phyloP scores from a whole-genome alignment of 2,797 vertebrate species.

The Lepus oiostolus region DNA sequence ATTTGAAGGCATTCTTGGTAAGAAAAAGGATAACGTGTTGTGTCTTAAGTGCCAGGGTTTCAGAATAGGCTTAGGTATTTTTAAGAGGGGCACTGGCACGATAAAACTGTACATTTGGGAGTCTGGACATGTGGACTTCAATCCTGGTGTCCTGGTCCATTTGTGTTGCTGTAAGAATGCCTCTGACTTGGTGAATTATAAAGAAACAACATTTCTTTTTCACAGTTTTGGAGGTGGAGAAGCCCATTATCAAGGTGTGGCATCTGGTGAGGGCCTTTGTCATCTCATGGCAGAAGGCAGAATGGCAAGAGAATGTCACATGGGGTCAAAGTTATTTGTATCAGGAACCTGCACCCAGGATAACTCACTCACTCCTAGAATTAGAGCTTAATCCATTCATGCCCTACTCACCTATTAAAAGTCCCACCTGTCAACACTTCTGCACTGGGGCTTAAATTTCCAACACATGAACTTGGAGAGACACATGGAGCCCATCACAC shows the following conservation, averaged over 20 bases:
- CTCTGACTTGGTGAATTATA: not conserved
- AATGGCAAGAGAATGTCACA: not conserved
- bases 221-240: not conserved
- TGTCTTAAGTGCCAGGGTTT: not conserved
- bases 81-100: not conserved
- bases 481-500: not conserved
- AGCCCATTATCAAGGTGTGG: not conserved
- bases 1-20: not conserved
- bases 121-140: not conserved
- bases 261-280: not conserved
- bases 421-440: not conserved
- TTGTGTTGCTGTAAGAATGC: not conserved
- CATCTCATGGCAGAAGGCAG: not conserved
- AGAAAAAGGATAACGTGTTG: not conserved
- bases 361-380: not conserved
- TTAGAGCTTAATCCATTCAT: not conserved
- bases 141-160: not conserved
- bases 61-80: not conserved
- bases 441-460: not conserved
- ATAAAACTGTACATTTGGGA: not conserved
- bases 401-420: not conserved
- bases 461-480: not conserved
- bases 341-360: not conserved
- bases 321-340: not conserved
- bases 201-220: not conserved